A percentile compares a stretch with the other conserved stretches of the same genome.
phyloP scores from a whole-genome alignment of 2,888 invertebrate species.

The Xanthia icteritia region DNA sequence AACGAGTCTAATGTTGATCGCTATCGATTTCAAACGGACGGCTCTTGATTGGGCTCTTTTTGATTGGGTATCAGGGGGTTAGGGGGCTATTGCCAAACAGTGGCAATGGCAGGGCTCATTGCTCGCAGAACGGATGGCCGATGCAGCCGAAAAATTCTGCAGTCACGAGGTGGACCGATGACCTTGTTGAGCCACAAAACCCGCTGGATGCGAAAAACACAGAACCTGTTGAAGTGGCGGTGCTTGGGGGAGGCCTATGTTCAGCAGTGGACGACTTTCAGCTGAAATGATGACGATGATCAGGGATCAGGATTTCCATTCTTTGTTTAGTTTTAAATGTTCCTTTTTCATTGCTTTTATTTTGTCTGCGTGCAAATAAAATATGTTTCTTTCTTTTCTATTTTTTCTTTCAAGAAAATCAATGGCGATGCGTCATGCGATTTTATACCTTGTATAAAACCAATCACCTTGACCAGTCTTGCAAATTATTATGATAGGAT shows the following conservation, averaged over 20 bases:
- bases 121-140: not conserved
- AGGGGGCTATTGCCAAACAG: not conserved
- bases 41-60: not conserved
- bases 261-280: not conserved
- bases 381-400: too few relatives aligned
- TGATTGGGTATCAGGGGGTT: conserved; percentile 11
- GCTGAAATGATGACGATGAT: not conserved
- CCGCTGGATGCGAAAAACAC: not conserved
- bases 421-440: too few relatives aligned
- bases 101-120: not conserved
- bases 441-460: too few relatives aligned
- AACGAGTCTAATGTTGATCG: conserved; percentile 60
- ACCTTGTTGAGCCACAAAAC: too few relatives aligned
- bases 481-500: not conserved
- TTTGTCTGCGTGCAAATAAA: too few relatives aligned
- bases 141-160: not conserved
- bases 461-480: too few relatives aligned
- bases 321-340: too few relatives aligned
- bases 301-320: not conserved
- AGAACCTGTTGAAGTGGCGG: not conserved
- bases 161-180: too few relatives aligned
- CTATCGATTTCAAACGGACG: conserved; percentile 62
- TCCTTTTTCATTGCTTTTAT: too few relatives aligned
- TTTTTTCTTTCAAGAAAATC: too few relatives aligned
- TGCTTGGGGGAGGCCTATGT: not conserved